Conservation (phyloP, 2,797 vertebrate genomes). For the Limnodromus scolopaceus region DNA sequence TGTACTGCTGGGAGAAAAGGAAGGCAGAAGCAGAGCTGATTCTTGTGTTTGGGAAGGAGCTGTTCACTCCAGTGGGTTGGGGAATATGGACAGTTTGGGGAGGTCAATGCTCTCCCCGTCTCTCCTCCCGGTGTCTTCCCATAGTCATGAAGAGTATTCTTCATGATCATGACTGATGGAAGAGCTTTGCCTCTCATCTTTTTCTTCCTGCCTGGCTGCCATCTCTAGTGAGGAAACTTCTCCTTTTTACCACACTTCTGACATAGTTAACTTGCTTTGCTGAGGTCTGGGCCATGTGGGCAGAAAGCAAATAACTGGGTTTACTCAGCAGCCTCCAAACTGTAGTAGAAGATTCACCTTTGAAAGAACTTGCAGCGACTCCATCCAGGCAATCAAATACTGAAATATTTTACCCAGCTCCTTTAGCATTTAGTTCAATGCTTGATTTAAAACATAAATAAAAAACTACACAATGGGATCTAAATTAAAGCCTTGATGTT, state of each 20-base stretch:
- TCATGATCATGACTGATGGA: not conserved
- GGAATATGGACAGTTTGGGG: not conserved
- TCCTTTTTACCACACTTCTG: not conserved
- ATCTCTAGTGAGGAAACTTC: not conserved
- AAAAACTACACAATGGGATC: not conserved
- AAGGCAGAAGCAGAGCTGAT: not conserved
- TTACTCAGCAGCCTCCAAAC: not conserved
- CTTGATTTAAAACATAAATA: not conserved
- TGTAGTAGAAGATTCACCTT: not conserved
- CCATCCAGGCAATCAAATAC: not conserved
- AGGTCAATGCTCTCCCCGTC: fast-evolving
- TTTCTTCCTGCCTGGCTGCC: not conserved
- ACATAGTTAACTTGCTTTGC: not conserved
- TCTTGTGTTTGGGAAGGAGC: not conserved
- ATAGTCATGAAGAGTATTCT: not conserved
- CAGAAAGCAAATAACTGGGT: not conserved
- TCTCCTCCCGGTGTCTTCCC: not conserved
- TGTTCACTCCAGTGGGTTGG: not conserved
- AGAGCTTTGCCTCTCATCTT: not conserved
- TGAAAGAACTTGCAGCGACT: not conserved
- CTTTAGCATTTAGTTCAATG: not conserved
- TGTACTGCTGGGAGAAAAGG: not conserved
- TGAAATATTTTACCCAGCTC: not conserved
- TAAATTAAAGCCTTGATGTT: not conserved
- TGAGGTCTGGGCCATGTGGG: not conserved